A percentile compares a stretch with the other conserved stretches of the same genome.
Conservation (phyloP, 2,113 vertebrate genomes). For the Dicerorhinus sumatrensis region DNA sequence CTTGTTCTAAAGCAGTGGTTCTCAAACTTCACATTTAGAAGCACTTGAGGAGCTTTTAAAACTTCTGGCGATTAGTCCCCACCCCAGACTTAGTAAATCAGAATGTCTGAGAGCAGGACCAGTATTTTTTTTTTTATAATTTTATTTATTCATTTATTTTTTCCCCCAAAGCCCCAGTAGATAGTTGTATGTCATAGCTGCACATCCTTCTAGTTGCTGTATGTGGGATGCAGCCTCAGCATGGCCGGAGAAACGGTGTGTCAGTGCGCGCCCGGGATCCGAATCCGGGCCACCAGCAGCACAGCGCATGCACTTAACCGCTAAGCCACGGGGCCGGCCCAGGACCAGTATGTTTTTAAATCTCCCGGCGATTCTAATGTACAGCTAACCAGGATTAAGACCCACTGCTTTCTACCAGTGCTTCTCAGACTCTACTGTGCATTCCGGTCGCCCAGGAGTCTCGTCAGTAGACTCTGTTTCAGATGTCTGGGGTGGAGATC, state of each 20-base stretch:
- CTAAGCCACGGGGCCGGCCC: too few relatives aligned
- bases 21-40: slow-evolving; percentile 23
- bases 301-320: too few relatives aligned
- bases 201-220: too few relatives aligned
- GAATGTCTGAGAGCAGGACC: neutral
- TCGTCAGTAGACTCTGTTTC: neutral
- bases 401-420: neutral
- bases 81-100: neutral
- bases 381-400: neutral
- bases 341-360: neutral
- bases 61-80: neutral
- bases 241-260: too few relatives aligned
- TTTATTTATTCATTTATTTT: too few relatives aligned
- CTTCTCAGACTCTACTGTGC: neutral
- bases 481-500: neutral
- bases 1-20: slow-evolving; percentile 6
- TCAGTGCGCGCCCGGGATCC: too few relatives aligned
- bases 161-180: too few relatives aligned
- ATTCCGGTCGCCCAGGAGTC: neutral
- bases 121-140: neutral
- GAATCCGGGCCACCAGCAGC: too few relatives aligned
- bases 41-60: neutral
- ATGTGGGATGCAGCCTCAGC: too few relatives aligned
- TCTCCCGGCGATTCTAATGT: neutral
- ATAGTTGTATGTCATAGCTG: too few relatives aligned